Evolutionary conservation across 1,140 invertebrate species (phyloP).

Genomic region (Drosophila ananassae): DNA sequence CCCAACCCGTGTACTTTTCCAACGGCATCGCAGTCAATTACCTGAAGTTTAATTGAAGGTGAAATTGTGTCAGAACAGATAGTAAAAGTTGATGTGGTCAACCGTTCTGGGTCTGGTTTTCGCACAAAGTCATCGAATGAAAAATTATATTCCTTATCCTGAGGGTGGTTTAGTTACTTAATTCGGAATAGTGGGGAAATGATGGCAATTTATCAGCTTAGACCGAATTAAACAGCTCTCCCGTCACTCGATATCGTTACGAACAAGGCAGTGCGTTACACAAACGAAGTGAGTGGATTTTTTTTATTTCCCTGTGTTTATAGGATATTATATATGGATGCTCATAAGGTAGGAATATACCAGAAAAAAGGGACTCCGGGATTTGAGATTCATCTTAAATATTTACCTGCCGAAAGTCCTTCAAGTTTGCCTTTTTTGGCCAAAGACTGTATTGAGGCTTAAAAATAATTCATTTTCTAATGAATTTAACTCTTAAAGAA

Average conservation of each 20-base stretch:
- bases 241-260: neutral
- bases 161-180: constrained; percentile 34
- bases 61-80: constrained; percentile 59
- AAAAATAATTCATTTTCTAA: no score
- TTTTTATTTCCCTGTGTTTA: neutral
- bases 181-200: constrained; percentile 27
- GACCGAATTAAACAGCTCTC: neutral
- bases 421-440: no score
- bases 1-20: constrained; percentile 47
- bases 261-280: neutral
- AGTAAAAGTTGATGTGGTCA: constrained; percentile 67
- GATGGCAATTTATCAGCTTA: neutral
- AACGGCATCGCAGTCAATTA: constrained; percentile 68
- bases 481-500: no score
- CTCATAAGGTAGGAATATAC: no score
- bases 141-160: constrained; percentile 33
- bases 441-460: no score
- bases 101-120: constrained; percentile 36
- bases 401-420: no score
- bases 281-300: neutral
- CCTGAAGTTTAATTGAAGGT: constrained; percentile 81
- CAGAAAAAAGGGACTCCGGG: no score
- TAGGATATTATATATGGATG: neutral
- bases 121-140: constrained; percentile 27
- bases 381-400: no score